Base-by-base conservation (phyloP, 2,888 invertebrate species). In the Coleophora flavipennella region DNA sequence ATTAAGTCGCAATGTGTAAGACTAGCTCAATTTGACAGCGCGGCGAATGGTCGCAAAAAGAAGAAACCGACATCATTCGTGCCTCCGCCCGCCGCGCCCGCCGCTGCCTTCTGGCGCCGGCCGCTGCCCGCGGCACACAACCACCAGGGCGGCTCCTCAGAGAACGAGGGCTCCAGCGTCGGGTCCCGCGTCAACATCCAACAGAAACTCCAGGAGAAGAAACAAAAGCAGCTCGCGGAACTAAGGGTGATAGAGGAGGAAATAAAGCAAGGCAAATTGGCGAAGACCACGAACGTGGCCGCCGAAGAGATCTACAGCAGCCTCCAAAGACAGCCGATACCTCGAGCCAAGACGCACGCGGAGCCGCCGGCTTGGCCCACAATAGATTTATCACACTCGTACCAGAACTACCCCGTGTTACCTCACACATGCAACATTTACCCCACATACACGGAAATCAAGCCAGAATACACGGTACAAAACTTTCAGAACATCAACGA, bases 51-150 rank as follows among this genome's bases (percentile, higher is more conserved):
- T 45, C 86, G 94, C 14, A 95, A 95, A 67, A 95, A 95, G 76
- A 95, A 95, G 68, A 95, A 94, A 69, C 94, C 95, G n/a, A 94
- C 94, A 0, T 90, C 91, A 0, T 94, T 95, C 67, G 91, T 95
- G 3, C 94, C 94, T 0, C 94, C 94, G 0, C 87, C 48, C 85
- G 91, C 49, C 87, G 92, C 75, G 87, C 92, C 91, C 89, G 46
- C 73, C 13, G 48, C 54, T 44, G 92, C 93, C 35, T 93, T 93
- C 77, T 93, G 93, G 93, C 83, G 92, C 33, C 78, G 91, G 12
- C 92, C 93, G 0, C 68, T 92, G 10, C 90, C 91, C 0, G 86
- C 86, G 4, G 75, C 85, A 0, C 87, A 87, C 47, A 78, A 75
- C 48, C 75, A 76, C 8, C 62, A 87, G 81, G 88, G 89, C 35